Conservation (phyloP, 2,797 vertebrate species). For the Epinephelus awoara region DNA sequence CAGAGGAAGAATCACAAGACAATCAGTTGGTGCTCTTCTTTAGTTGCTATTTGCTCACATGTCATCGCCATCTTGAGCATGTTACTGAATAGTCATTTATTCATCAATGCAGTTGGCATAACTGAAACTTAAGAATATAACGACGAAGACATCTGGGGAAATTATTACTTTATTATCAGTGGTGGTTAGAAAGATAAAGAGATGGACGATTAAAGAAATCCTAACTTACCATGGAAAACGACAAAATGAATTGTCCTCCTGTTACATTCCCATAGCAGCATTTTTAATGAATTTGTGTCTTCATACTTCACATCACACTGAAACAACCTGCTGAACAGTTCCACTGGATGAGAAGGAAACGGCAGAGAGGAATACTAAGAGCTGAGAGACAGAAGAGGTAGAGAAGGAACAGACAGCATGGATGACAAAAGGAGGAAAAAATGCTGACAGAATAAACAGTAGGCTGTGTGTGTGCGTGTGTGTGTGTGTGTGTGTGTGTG, state of each 20-base stretch:
- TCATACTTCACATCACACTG: constrained; percentile 3
- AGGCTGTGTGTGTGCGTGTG: not conserved
- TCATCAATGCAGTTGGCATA: not conserved
- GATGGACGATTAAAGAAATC: not conserved
- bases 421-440: constrained; percentile 3
- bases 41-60: not conserved
- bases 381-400: not conserved
- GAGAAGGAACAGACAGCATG: not conserved
- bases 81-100: not conserved
- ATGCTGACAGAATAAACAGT: not conserved
- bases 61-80: not conserved
- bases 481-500: not conserved
- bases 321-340: constrained; percentile 11
- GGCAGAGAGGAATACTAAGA: not conserved
- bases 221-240: not conserved
- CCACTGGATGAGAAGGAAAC: not conserved
- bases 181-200: not conserved
- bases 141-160: not conserved
- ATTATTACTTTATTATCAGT: not conserved
- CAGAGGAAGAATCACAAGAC: not conserved
- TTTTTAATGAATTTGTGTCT: constrained; percentile 2
- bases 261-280: not conserved
- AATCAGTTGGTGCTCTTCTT: not conserved
- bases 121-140: not conserved
- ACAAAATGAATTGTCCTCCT: not conserved